A percentile compares a stretch with the other conserved stretches of the same genome.
Conservation (phyloP, 1,140 invertebrate species). For the Subanguina moxae region DNA sequence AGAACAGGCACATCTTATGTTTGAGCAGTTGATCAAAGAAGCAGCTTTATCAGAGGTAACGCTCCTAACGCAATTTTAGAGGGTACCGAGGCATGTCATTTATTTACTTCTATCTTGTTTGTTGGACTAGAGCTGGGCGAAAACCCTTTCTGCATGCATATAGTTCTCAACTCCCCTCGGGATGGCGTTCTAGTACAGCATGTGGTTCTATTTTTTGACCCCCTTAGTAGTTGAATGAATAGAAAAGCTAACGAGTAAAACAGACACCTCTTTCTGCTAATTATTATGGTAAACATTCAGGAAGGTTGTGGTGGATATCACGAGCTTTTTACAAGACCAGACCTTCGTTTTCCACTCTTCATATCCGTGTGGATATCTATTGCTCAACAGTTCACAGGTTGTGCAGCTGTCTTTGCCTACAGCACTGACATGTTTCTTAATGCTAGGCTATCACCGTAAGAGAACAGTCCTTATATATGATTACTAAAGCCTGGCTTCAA, state of each 20-base stretch:
- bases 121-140: no score
- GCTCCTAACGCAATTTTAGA: no score
- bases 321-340: slow-evolving; percentile 39
- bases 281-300: no score
- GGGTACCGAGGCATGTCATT: no score
- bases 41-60: slow-evolving; percentile 28
- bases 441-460: slow-evolving; percentile 40
- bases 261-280: no score
- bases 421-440: slow-evolving; percentile 54
- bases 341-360: slow-evolving; percentile 44
- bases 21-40: slow-evolving; percentile 43
- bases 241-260: no score
- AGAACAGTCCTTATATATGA: slow-evolving; percentile 1
- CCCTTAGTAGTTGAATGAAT: no score
- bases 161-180: no score
- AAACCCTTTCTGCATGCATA: no score
- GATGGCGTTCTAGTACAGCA: no score
- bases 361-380: slow-evolving; percentile 54
- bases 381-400: slow-evolving; percentile 57
- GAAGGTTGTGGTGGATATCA: not conserved
- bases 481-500: not conserved
- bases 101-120: no score
- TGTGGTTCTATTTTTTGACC: no score
- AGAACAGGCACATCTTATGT: slow-evolving; percentile 46
- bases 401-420: slow-evolving; percentile 55